These are phyloP conservation scores for Panthera tigris DNA, from an alignment of 2,113 vertebrate genomes.

Conservation along the genomic window DNA sequence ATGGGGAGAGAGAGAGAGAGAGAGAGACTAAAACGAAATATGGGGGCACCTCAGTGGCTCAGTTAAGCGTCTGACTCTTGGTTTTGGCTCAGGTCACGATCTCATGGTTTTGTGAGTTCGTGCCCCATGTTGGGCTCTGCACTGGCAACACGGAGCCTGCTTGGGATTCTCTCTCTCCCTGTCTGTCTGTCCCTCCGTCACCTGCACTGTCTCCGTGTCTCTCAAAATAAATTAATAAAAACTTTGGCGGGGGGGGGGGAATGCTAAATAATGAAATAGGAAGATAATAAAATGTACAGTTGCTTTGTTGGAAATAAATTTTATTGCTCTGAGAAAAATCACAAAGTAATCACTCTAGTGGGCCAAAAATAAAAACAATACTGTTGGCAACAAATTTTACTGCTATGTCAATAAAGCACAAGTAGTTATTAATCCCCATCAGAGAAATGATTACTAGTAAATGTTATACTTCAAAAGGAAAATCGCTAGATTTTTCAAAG, in stretches of 20 bases:
- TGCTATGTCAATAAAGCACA: conserved; percentile 9
- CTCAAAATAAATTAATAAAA: too few species aligned
- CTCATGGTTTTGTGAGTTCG: too few species aligned
- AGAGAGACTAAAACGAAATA: too few species aligned
- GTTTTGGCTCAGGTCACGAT: too few species aligned
- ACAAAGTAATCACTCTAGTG: not conserved
- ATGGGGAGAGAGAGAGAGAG: not conserved
- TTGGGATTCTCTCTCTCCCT: too few species aligned
- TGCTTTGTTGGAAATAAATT: not conserved
- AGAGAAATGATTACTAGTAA: not conserved
- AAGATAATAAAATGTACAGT: not conserved
- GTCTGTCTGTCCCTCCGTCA: too few species aligned
- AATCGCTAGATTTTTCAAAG: not conserved
- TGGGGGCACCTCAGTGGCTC: too few species aligned
- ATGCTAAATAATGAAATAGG: not conserved
- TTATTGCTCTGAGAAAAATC: conserved; percentile 24
- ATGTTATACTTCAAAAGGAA: not conserved
- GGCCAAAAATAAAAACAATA: conserved; percentile 22
- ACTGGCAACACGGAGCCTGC: too few species aligned
- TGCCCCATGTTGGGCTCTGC: too few species aligned
- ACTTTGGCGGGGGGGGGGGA: too few species aligned
- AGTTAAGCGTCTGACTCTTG: too few species aligned
- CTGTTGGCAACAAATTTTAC: not conserved
- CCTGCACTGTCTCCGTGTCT: too few species aligned
- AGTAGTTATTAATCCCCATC: not conserved